Conservation (phyloP, 2,113 vertebrate genomes). For the Pelecanus crispus region DNA sequence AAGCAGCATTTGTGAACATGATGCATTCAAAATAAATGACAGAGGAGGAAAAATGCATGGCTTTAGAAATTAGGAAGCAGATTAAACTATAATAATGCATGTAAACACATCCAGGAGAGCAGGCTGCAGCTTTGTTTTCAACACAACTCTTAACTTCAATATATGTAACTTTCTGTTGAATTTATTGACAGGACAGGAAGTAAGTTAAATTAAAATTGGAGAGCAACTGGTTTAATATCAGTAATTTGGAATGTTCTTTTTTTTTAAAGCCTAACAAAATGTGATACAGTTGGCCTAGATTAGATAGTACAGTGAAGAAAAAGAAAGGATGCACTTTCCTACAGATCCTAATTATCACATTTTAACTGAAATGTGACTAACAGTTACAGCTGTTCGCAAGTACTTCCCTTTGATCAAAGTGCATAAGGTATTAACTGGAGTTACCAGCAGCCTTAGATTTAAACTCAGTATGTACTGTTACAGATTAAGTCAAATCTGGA, state of each 20-base stretch:
- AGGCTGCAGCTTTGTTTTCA: not conserved
- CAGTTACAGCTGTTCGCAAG: not conserved
- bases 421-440: not conserved
- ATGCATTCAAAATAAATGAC: conserved; percentile 56
- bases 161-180: not conserved
- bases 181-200: not conserved
- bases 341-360: not conserved
- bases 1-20: conserved; percentile 48
- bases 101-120: conserved; percentile 3
- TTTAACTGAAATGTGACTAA: not conserved
- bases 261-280: not conserved
- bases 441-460: not conserved
- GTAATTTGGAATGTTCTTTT: not conserved
- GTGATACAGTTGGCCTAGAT: not conserved
- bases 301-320: not conserved
- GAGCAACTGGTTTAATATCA: not conserved
- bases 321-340: not conserved
- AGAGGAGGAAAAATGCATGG: conserved; percentile 23
- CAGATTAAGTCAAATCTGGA: no score
- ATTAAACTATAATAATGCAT: conserved; percentile 32
- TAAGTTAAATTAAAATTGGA: not conserved
- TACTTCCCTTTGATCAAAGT: not conserved
- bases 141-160: not conserved
- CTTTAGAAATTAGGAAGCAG: conserved; percentile 27
- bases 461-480: not conserved